Percentiles rank a stretch among this genome's conserved stretches.
Conservation (phyloP, 2,888 invertebrate species). For the Platycheirus rosarum region DNA sequence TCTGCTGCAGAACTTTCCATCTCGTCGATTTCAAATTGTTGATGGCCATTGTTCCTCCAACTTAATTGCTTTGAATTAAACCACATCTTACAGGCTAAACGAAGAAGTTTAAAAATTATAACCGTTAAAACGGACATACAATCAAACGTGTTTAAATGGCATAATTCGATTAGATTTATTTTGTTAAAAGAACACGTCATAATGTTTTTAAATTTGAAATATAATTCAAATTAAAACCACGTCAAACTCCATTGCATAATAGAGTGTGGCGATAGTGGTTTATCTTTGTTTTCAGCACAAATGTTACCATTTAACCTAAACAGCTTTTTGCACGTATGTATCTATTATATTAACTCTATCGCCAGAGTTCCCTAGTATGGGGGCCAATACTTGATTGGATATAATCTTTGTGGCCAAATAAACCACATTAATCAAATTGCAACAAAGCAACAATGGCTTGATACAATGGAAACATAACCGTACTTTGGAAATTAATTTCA, state of each 20-base stretch:
- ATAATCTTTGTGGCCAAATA: slow-evolving; percentile 45
- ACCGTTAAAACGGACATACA: too few species aligned
- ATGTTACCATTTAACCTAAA: slow-evolving; percentile 1
- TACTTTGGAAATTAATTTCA: slow-evolving; percentile 46
- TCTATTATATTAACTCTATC: not conserved
- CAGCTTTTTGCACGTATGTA: slow-evolving; percentile 2
- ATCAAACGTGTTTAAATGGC: too few species aligned
- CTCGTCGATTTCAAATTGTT: too few species aligned
- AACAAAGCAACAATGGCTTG: slow-evolving; percentile 31
- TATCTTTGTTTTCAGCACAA: slow-evolving; percentile 15
- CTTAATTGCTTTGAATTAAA: too few species aligned
- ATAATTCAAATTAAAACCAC: not conserved
- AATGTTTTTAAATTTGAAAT: not conserved
- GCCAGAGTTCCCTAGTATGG: not conserved
- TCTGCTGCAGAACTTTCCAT: too few species aligned
- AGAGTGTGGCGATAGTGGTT: slow-evolving; percentile 10
- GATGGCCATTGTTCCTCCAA: too few species aligned
- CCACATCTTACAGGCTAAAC: too few species aligned
- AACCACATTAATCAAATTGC: slow-evolving; percentile 52
- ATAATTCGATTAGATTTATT: too few species aligned
- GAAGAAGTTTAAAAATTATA: too few species aligned
- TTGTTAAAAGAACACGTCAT: too few species aligned
- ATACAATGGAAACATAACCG: slow-evolving; percentile 41
- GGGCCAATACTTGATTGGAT: slow-evolving; percentile 6
- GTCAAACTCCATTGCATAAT: slow-evolving; percentile 1